Conservation (phyloP, 1,140 invertebrate species). For the Zaprionus ornatus region DNA sequence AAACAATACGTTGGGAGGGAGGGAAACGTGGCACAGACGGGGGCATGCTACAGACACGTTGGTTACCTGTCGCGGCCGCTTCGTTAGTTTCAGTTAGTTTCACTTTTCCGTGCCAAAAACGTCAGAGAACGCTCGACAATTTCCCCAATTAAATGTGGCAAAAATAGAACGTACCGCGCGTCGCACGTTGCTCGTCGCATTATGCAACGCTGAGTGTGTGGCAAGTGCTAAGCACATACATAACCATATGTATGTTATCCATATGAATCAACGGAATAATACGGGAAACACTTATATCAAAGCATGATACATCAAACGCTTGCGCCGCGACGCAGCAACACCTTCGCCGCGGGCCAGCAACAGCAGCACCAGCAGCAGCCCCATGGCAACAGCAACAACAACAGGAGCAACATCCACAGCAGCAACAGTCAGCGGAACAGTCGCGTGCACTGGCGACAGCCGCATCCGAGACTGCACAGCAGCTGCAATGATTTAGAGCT, state of each 20-base stretch:
- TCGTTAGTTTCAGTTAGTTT: conserved; percentile 66
- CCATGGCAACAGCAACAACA: conserved; percentile 39
- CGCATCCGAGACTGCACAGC: conserved; percentile 56
- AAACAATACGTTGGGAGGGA: conserved; percentile 53
- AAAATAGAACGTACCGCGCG: conserved; percentile 34
- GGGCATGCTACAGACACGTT: background rate
- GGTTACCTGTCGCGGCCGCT: conserved; percentile 55
- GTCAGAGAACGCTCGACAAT: conserved; percentile 46
- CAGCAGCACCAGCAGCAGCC: conserved; percentile 10
- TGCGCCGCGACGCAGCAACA: conserved; percentile 65
- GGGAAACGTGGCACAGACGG: background rate
- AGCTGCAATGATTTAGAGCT: conserved; percentile 66
- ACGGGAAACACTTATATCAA: background rate
- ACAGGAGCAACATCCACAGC: background rate
- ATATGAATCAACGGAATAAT: conserved; percentile 8
- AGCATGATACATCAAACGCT: conserved; percentile 74
- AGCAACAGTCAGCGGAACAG: conserved; percentile 6
- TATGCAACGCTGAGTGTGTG: conserved; percentile 44
- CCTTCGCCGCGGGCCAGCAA: conserved; percentile 34
- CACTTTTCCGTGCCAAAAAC: conserved; percentile 75
- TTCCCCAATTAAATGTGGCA: conserved; percentile 50
- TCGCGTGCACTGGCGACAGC: conserved; percentile 62
- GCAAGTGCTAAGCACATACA: conserved; percentile 11
- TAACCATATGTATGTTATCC: background rate
- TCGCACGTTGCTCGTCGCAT: conserved; percentile 25